Evolutionary conservation across 2,797 vertebrate genomes (phyloP).

Genomic region (Fundulus diaphanus): DNA sequence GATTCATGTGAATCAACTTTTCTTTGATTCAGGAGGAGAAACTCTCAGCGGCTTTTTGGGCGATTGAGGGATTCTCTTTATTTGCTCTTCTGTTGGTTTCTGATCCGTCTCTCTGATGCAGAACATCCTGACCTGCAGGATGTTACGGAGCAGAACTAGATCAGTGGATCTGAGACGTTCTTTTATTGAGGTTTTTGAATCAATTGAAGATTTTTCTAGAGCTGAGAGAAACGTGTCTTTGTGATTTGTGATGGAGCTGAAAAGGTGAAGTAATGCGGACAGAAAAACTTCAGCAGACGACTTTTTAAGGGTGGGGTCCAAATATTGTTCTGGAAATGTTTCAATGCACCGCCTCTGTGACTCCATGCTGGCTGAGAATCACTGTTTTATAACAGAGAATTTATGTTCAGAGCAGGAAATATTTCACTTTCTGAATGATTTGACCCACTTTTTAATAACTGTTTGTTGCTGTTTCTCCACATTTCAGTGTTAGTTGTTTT

Average conservation of each 20-base stretch:
- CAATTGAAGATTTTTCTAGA: background rate
- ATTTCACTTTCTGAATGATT: too few species aligned
- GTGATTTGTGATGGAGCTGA: too few species aligned
- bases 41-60: conserved; percentile 26
- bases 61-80: conserved; percentile 2
- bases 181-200: background rate
- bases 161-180: background rate
- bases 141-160: too few species aligned
- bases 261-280: too few species aligned
- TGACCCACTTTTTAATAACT: background rate
- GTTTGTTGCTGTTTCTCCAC: background rate
- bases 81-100: background rate
- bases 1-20: conserved; percentile 35
- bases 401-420: background rate
- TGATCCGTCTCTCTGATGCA: too few species aligned
- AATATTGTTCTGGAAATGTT: background rate
- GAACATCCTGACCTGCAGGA: too few species aligned
- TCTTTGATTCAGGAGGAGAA: conserved; percentile 6
- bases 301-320: background rate
- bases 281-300: background rate
- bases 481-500: background rate
- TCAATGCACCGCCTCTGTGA: background rate
- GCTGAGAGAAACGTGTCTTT: background rate
- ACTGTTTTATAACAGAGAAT: background rate
- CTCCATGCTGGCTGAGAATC: too few species aligned